Base-by-base conservation (phyloP, 1,140 invertebrate genomes). In the Ceratina calcarata region DNA sequence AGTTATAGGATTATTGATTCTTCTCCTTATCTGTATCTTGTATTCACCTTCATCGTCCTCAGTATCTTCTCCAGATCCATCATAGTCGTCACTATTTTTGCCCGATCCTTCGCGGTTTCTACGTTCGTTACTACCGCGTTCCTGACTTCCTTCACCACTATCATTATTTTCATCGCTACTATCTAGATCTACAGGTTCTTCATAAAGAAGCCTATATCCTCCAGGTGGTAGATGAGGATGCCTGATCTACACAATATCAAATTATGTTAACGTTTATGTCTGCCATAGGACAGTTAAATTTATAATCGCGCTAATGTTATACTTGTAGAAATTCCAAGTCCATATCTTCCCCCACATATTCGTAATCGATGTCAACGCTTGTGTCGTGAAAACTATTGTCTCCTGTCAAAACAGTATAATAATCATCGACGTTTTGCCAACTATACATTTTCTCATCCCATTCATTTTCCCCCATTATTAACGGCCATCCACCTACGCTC, bases 391-490 rank as follows among this genome's bases (percentile, higher is more conserved):
- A 68, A 53, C 3, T 3, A 20, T 68, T 6, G 15, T 18, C 15
- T 16, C 18, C n/a, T 37, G 37, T 10, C n/a, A 27, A 7, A 10
- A 20, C 24, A 22, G 16, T 2, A 24, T 13, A 66, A 27, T 24
- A 22, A 20, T 51, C 37, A n/a, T 66, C 22, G 51, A 53, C 45
- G 51, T 68, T 68, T 24, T 68, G 66, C 22, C 66, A 53, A 37
- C 22, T n/a, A 67, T 67, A 67, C 15, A 67, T 53, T 3, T 16
- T 7, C 37, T 49, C 13, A 20, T 49, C 7, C 37, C 37, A 16
- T 66, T 51, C 45, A 15, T 18, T 8, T 16, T 15, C n/a, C 22
- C 51, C 45, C 45, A 67, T 16, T 8, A 24, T 65, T 24, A 65
- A 24, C 15, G 65, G 6, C 15, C 2, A 67, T 10, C 22, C 45